Evolutionary conservation across 2,113 vertebrate species (phyloP).

Genomic region (Erythrocebus patas): DNA sequence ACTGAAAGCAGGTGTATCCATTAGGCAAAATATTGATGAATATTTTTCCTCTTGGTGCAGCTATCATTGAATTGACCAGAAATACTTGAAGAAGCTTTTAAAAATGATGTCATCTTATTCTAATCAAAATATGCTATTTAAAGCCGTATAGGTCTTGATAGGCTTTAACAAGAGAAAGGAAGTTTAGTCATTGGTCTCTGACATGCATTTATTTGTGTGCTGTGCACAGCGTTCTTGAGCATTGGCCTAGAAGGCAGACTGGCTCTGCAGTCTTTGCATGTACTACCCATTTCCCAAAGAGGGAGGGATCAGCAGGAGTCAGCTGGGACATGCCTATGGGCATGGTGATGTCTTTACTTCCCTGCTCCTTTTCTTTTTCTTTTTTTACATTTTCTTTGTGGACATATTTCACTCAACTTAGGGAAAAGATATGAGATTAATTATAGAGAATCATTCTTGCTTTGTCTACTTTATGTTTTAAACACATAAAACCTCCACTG

Average conservation of each 20-base stretch:
- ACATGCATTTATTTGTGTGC: neutral
- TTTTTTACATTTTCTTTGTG: conserved; percentile 1
- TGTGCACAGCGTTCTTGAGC: neutral
- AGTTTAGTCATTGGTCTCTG: neutral
- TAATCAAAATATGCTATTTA: neutral
- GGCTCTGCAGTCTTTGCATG: neutral
- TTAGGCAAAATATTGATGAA: neutral
- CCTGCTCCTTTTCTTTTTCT: neutral
- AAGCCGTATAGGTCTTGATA: neutral
- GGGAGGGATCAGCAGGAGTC: neutral
- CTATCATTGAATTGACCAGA: conserved; percentile 15
- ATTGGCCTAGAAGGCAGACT: neutral
- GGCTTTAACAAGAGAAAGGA: neutral
- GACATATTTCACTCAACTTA: conserved; percentile 33
- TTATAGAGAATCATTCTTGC: conserved; percentile 64
- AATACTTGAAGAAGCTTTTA: conserved; percentile 34
- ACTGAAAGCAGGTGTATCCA: neutral
- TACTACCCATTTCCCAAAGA: neutral
- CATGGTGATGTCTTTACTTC: neutral
- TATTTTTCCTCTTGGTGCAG: neutral
- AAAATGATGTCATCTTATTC: neutral
- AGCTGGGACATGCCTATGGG: neutral
- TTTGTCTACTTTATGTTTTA: conserved; percentile 70
- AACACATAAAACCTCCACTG: conserved; percentile 81
- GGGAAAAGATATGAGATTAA: conserved; percentile 18